Conservation (phyloP, 2,888 invertebrate genomes). For the Baccha elongata region DNA sequence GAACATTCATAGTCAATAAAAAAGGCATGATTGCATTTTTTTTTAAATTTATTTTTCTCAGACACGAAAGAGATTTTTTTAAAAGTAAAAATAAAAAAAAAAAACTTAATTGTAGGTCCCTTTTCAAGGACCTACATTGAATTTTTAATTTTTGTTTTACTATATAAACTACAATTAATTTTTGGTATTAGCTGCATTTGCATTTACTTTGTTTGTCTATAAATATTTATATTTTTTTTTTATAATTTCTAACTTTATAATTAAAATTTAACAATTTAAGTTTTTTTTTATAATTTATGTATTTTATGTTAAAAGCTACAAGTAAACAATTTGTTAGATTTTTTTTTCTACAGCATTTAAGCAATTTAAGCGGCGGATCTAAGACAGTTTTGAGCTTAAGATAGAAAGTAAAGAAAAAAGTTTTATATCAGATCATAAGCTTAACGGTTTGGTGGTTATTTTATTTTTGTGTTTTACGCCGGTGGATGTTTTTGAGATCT, state of each 20-base stretch:
- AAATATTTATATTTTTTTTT: constrained; percentile 60
- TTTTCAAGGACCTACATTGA: constrained; percentile 38
- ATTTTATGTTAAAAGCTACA: constrained; percentile 58
- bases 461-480: constrained; percentile 40
- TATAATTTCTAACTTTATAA: constrained; percentile 60
- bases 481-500: constrained; percentile 51
- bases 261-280: constrained; percentile 64
- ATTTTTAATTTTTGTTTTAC: constrained; percentile 36
- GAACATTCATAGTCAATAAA: constrained; percentile 45
- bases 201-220: constrained; percentile 58
- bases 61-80: constrained; percentile 45
- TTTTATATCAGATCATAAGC: constrained; percentile 4
- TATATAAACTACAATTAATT: constrained; percentile 75
- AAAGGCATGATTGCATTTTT: constrained; percentile 54
- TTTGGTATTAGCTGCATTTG: constrained; percentile 76
- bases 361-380: not conserved
- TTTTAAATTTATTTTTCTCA: constrained; percentile 25
- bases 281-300: constrained; percentile 37
- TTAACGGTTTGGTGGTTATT: constrained; percentile 47
- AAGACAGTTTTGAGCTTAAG: not conserved
- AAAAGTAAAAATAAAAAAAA: constrained; percentile 54
- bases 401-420: not conserved
- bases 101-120: constrained; percentile 69
- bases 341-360: constrained; percentile 22
- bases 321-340: constrained; percentile 55